Evolutionary conservation across 2,797 vertebrate species (phyloP).

Genomic region (Anguilla megastoma): DNA sequence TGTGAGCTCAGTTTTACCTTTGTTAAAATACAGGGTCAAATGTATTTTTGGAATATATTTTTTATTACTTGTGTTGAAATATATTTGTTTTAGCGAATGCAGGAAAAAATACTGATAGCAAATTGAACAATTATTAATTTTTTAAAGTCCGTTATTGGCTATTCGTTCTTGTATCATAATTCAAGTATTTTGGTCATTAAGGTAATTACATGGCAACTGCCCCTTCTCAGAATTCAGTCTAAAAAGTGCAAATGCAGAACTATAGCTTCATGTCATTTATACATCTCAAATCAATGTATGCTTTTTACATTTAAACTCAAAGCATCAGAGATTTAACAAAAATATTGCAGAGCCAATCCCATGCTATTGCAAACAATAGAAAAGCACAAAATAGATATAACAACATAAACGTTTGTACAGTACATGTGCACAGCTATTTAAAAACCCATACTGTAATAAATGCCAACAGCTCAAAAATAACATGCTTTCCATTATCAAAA

Average conservation of each 20-base stretch:
- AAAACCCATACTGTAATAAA: conserved; percentile 65
- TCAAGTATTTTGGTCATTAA: conserved; percentile 39
- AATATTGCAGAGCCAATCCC: conserved; percentile 61
- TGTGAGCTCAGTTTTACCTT: neutral
- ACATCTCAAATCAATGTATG: conserved; percentile 39
- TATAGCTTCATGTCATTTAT: conserved; percentile 54
- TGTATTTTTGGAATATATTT: neutral
- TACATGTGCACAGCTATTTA: conserved; percentile 64
- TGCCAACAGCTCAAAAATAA: conserved; percentile 74
- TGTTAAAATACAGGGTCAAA: conserved; percentile 18
- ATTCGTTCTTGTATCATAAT: conserved; percentile 24
- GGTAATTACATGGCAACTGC: conserved; percentile 28
- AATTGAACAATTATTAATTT: neutral
- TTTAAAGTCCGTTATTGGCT: conserved; percentile 18
- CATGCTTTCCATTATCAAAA: conserved; percentile 88
- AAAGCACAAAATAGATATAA: conserved; percentile 66
- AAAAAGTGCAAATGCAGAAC: conserved; percentile 64
- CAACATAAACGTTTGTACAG: conserved; percentile 63
- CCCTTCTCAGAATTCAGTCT: conserved; percentile 23
- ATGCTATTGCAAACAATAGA: conserved; percentile 71
- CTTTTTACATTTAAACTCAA: conserved; percentile 59
- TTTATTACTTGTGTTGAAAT: conserved; percentile 17
- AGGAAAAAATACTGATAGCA: conserved; percentile 19
- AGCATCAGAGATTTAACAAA: conserved; percentile 53
- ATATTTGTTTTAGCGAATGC: neutral